Percentiles rank a stretch among this genome's conserved stretches.
Conservation (phyloP, 2,888 invertebrate species). For the Zygothrica quintamaculata region DNA sequence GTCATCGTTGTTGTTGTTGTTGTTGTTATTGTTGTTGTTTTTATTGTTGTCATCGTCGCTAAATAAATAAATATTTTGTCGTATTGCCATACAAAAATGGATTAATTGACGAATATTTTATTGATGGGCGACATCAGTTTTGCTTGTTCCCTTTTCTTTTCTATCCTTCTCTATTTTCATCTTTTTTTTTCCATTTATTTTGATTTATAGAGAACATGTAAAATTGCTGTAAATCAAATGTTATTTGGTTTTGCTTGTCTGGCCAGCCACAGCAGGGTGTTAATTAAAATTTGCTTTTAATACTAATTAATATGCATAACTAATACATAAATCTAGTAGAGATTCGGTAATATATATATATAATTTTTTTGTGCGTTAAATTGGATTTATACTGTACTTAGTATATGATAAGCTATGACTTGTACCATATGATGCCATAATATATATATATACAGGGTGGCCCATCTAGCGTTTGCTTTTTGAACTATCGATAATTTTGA, state of each 20-base stretch:
- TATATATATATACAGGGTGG: no score
- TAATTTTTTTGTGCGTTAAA: no score
- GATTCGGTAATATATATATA: no score
- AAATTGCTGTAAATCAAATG: conserved; percentile 38
- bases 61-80: conserved; percentile 26
- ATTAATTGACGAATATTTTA: conserved; percentile 62
- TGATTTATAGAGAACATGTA: conserved; percentile 42
- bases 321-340: conserved; percentile 22
- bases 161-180: no score
- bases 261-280: conserved; percentile 17
- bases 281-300: neutral
- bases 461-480: no score
- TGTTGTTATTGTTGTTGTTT: conserved; percentile 11
- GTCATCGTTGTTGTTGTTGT: conserved; percentile 8
- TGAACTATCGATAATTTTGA: no score
- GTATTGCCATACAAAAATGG: conserved; percentile 46
- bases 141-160: neutral
- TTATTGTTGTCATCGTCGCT: neutral
- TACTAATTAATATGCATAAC: neutral
- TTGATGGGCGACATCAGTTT: conserved; percentile 49
- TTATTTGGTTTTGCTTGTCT: no score
- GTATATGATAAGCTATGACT: no score
- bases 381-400: no score
- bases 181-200: conserved; percentile 16
- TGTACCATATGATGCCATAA: no score